These are phyloP conservation scores for Muscina levida DNA, from an alignment of 2,888 invertebrate species.

Conservation along the genomic window DNA sequence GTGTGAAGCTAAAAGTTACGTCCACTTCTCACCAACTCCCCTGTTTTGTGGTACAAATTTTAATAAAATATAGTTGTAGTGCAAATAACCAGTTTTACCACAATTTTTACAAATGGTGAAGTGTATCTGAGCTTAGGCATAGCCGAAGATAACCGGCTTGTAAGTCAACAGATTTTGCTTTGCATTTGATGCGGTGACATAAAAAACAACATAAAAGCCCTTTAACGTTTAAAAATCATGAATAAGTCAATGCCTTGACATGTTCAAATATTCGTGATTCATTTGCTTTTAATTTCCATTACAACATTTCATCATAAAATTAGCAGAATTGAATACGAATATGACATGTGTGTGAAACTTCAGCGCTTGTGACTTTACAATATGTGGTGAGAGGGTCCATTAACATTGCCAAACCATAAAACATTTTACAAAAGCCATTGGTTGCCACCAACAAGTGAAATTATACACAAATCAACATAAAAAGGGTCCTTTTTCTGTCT, in stretches of 20 bases:
- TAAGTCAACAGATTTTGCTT: too few species aligned
- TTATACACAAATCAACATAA: conserved; percentile 26
- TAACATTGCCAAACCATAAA: conserved; percentile 10
- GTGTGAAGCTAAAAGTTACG: too few species aligned
- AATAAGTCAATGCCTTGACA: not conserved
- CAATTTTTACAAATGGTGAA: too few species aligned
- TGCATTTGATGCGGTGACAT: too few species aligned
- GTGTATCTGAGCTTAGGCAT: too few species aligned
- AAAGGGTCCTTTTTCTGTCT: conserved; percentile 11
- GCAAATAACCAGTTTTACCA: too few species aligned
- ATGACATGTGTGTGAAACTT: conserved; percentile 1
- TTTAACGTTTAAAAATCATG: conserved; percentile 10
- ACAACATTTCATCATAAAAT: not conserved
- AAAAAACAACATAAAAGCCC: too few species aligned
- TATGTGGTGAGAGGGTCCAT: conserved; percentile 4
- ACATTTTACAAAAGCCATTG: conserved; percentile 14
- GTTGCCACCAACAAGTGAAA: conserved; percentile 7
- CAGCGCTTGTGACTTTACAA: not conserved
- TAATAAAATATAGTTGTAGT: too few species aligned
- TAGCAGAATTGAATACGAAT: conserved; percentile 9
- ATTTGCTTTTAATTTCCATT: conserved; percentile 4
- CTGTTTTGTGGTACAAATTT: too few species aligned
- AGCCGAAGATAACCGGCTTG: too few species aligned
- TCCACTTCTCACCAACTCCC: too few species aligned
- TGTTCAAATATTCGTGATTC: conserved; percentile 5